Evolutionary conservation across 2,888 invertebrate species (phyloP).

Genomic region (Andrena bucephala): DNA sequence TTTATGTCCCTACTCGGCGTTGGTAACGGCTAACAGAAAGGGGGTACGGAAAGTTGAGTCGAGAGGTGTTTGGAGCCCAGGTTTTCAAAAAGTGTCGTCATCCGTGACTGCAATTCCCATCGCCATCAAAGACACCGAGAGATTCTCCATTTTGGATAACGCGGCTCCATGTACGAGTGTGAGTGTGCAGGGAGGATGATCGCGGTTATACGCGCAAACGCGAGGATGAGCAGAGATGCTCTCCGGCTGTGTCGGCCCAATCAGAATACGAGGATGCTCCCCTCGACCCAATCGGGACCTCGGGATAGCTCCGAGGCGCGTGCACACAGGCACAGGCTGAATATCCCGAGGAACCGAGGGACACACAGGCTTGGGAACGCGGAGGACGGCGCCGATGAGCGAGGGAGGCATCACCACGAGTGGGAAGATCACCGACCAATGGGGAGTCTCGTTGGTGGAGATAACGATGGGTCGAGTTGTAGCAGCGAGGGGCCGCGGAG

Average conservation of each 20-base stretch:
- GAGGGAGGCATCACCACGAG: slow-evolving; percentile 74
- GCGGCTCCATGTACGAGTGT: slow-evolving; percentile 40
- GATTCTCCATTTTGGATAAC: slow-evolving; percentile 80
- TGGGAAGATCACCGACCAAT: slow-evolving; percentile 81
- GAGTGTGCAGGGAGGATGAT: slow-evolving; percentile 52
- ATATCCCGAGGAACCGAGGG: slow-evolving; percentile 56
- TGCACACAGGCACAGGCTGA: slow-evolving; percentile 63
- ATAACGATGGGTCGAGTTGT: slow-evolving; percentile 72
- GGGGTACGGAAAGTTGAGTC: no score
- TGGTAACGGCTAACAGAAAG: background rate
- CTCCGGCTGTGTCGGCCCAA: slow-evolving; percentile 75
- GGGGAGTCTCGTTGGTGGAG: slow-evolving; percentile 69
- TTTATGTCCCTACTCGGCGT: no score
- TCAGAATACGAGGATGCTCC: slow-evolving; percentile 80
- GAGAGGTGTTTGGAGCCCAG: no score
- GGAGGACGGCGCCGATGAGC: slow-evolving; percentile 67
- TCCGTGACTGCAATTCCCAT: background rate
- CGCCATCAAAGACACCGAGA: background rate
- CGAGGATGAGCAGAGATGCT: slow-evolving; percentile 84
- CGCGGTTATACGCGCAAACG: slow-evolving; percentile 76
- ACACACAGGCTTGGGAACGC: slow-evolving; percentile 55
- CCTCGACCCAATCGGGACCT: slow-evolving; percentile 79
- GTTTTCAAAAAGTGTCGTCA: no score
- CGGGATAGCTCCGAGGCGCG: slow-evolving; percentile 78
- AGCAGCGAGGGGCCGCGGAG: slow-evolving; percentile 42